A percentile compares a stretch with the other conserved stretches of the same genome.
These are phyloP conservation scores for Thalassophryne amazonica DNA, from an alignment of 2,797 vertebrate species.

Conservation along the genomic window DNA sequence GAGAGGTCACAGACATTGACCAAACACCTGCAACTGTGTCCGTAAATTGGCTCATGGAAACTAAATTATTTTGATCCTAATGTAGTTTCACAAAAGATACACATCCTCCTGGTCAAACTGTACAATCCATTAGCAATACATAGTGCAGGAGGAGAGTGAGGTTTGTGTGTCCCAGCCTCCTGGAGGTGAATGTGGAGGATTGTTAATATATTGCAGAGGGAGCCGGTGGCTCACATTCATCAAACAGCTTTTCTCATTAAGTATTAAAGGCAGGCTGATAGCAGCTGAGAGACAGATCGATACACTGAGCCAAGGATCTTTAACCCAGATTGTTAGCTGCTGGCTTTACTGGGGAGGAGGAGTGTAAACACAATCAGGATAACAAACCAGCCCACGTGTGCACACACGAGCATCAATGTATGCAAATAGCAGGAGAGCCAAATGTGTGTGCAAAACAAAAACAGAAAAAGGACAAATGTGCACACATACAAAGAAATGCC, in stretches of 20 bases:
- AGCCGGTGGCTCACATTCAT: conserved; percentile 66
- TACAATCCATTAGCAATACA: conserved; percentile 24
- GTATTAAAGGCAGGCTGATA: conserved; percentile 67
- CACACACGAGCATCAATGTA: too few species aligned
- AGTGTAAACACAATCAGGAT: conserved; percentile 16
- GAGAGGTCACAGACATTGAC: too few species aligned
- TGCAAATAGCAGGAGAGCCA: too few species aligned
- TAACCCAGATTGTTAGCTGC: conserved; percentile 68
- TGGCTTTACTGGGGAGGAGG: conserved; percentile 15
- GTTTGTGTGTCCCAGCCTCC: conserved; percentile 9
- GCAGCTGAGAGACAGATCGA: conserved; percentile 62
- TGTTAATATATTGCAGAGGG: conserved; percentile 63
- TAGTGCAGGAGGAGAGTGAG: not conserved
- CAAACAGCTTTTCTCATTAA: conserved; percentile 73
- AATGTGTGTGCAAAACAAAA: too few species aligned
- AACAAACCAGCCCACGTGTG: not conserved
- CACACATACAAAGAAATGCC: too few species aligned
- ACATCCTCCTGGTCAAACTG: conserved; percentile 5
- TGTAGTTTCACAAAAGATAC: too few species aligned
- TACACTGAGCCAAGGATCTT: conserved; percentile 57
- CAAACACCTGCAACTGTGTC: too few species aligned
- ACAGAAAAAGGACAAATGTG: too few species aligned
- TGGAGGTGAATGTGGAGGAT: conserved; percentile 54
- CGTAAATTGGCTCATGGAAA: too few species aligned
- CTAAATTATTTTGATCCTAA: too few species aligned